Base-by-base conservation (phyloP, 2,113 vertebrate species). In the Cyphomyrus discorhynchus region DNA sequence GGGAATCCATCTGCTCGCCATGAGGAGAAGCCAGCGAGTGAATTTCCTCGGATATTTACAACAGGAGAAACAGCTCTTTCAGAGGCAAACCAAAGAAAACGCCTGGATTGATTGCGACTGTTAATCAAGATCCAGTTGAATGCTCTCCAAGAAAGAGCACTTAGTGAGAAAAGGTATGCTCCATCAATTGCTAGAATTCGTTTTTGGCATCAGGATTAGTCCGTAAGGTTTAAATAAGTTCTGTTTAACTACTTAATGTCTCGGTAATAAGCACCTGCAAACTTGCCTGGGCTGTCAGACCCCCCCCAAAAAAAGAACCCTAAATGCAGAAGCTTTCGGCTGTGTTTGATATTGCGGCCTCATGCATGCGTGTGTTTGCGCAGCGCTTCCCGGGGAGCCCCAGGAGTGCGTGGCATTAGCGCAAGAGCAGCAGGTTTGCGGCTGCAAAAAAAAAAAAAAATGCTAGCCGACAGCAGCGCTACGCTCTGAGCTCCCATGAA, bases 91-190 rank as follows among this genome's bases (percentile, higher is more conserved):
- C 87, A 13, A 91, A 91, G 91, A 90, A 88, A 89, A 89, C 92
- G 92, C 90, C 66, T 5, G 90, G 92, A 95, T 95, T 96, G 95
- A 96, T 96, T 95, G 94, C 95, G 94, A 95, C 95, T 96, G 95
- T 95, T 96, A 96, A 96, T 96, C 95, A 96, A 95, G 95, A 95
- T 94, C 94, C 93, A 92, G 94, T 94, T 94, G 90, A 91, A 93
- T 94, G 92, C 92, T 92, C 93, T 95, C 92, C 91, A 92, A 92
- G 93, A 94, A 56, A 94, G 91, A 92, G 92, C 91, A 91, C 92
- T 95, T 93, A 90, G 93, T 91, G 86, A 89, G 89, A 93, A 89
- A 93, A 94, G 91, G 91, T 88, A 92, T 62, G 92, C 92, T 93
- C 88, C 90, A 91, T 93, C 94, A 94, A 90, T 88, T 91, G 90